These are phyloP conservation scores for Deilephila elpenor DNA, from an alignment of 2,888 invertebrate genomes.

Conservation along the genomic window DNA sequence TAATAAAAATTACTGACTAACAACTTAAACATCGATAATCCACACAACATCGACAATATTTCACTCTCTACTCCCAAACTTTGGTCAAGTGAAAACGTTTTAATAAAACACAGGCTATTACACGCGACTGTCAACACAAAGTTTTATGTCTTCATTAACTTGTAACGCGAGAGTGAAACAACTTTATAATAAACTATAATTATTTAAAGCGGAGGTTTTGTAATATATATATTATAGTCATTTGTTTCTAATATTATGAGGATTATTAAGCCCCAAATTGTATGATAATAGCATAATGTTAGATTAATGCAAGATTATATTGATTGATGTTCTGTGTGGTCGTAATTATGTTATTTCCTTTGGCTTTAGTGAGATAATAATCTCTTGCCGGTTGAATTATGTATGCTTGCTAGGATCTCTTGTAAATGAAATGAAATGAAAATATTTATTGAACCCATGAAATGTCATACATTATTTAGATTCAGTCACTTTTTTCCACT, in stretches of 20 bases:
- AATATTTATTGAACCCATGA: too few relatives aligned
- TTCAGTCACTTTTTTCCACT: too few relatives aligned
- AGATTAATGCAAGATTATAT: not conserved
- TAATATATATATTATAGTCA: not conserved
- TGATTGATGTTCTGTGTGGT: not conserved
- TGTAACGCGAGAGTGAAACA: constrained; percentile 7
- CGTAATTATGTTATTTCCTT: not conserved
- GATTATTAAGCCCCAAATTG: not conserved
- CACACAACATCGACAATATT: not conserved
- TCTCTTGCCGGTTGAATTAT: too few relatives aligned
- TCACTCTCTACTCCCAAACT: not conserved
- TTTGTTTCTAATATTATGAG: constrained; percentile 16
- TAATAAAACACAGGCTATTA: constrained; percentile 28
- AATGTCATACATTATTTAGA: too few relatives aligned
- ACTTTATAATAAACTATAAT: constrained; percentile 28
- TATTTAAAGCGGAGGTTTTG: constrained; percentile 15
- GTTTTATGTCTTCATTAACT: constrained; percentile 30
- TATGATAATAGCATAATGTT: not conserved
- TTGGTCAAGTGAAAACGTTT: constrained; percentile 2
- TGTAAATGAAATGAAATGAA: too few relatives aligned
- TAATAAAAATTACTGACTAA: not conserved
- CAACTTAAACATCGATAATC: not conserved
- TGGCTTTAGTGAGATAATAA: not conserved
- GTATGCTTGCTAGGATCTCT: too few relatives aligned
- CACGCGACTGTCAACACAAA: constrained; percentile 27